Evolutionary conservation across 2,888 invertebrate species (phyloP).

Genomic region (Amphimallon solstitiale): DNA sequence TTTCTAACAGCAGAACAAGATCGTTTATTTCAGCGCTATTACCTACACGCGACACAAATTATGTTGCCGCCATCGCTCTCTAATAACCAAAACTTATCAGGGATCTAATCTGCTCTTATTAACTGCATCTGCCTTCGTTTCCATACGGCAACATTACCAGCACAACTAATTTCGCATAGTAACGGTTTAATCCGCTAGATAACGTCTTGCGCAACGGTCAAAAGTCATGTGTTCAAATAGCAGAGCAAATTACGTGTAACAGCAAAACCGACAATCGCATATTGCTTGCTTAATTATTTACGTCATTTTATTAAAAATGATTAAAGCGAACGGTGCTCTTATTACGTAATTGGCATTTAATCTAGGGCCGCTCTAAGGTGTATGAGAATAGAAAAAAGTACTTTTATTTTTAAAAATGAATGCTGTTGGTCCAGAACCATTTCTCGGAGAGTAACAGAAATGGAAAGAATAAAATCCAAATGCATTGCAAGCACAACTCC

Average conservation of each 20-base stretch:
- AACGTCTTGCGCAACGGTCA: slow-evolving; percentile 2
- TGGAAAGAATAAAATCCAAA: no score
- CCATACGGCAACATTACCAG: background rate
- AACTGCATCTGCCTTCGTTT: slow-evolving; percentile 23
- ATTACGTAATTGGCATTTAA: no score
- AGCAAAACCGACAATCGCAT: background rate
- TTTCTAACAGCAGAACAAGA: no score
- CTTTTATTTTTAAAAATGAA: no score
- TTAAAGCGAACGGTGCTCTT: no score
- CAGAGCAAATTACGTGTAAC: background rate
- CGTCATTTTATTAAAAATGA: no score
- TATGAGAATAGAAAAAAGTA: no score
- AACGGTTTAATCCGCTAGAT: slow-evolving; percentile 10
- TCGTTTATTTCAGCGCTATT: slow-evolving; percentile 2
- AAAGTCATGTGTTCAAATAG: slow-evolving; percentile 7
- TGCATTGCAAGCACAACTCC: no score
- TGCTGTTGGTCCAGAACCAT: no score
- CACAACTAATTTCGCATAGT: slow-evolving; percentile 3
- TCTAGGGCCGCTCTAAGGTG: no score
- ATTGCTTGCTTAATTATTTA: background rate
- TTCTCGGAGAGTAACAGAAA: no score
- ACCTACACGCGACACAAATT: slow-evolving; percentile 1
- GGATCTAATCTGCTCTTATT: slow-evolving; percentile 22
- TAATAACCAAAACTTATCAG: slow-evolving; percentile 9
- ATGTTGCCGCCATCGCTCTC: background rate